Conservation (phyloP, 1,140 invertebrate genomes). For the Magallana ariakensis region DNA sequence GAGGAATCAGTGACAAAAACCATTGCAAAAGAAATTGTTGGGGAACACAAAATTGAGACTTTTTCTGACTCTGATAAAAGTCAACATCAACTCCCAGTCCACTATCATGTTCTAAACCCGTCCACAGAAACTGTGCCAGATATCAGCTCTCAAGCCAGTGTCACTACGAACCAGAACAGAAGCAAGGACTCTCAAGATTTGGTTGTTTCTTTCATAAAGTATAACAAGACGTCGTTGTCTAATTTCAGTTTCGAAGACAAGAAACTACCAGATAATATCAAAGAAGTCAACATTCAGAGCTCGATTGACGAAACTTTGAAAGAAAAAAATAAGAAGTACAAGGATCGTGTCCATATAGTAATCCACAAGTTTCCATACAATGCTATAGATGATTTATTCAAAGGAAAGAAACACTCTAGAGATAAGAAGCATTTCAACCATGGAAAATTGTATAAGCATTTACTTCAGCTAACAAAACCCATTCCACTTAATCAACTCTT, state of each 20-base stretch:
- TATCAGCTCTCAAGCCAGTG: neutral
- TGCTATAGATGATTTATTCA: neutral
- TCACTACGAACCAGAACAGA: neutral
- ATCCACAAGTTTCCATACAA: conserved; percentile 20
- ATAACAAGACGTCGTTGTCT: neutral
- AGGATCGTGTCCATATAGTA: neutral
- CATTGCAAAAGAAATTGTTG: neutral
- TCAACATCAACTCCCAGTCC: neutral
- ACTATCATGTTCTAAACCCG: neutral
- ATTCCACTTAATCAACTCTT: neutral
- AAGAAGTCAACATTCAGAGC: neutral
- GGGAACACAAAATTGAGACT: conserved; percentile 2
- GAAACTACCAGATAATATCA: neutral
- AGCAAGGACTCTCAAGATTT: neutral
- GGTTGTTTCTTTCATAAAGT: neutral
- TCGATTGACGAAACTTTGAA: neutral
- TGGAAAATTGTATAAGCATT: neutral
- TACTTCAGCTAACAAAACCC: neutral
- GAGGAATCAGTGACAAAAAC: neutral
- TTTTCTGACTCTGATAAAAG: neutral
- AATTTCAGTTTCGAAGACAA: neutral
- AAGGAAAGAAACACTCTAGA: neutral
- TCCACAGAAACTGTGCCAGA: neutral
- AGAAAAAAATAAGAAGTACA: neutral
- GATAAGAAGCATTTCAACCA: neutral